Evolutionary conservation across 2,113 vertebrate species (phyloP), one percentile per base, ranked within the genome.

Genomic region (Hyla sarda): DNA sequence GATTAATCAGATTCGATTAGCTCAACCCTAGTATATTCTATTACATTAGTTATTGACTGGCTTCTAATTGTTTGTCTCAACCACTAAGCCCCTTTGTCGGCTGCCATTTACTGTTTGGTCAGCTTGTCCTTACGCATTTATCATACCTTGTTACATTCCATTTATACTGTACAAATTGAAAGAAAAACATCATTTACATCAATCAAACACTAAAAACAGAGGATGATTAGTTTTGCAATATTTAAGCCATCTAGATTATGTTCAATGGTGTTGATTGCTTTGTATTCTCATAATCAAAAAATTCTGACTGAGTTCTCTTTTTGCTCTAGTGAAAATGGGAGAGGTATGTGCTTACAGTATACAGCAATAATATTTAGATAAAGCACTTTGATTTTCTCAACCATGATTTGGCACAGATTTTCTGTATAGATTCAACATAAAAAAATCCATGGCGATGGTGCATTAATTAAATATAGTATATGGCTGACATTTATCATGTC

Each of bases 61-160:
- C 90, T 88, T 41, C 91, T 95, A 94, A 94, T 94, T 94, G 92
- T 91, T 89, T 95, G 94, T 94, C 94, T 91, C 90, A 92, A 90
- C 83, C 82, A 85, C 89, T 91, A 91, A 93, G 92, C 88, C 91
- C 54, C 75, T 90, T 88, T 90, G 89, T 89, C 23, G 82, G 81
- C 92, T 92, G 93, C 93, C 93, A 92, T 92, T 91, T 94, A 91
- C 88, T 92, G 91, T 95, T 93, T 93, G 93, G 92, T 94, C 92
- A 93, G 87, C 89, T 90, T 94, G 94, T 94, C 93, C 28, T 82
- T 89, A 92, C 86, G 72, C 90, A 92, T 95, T 95, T 94, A 92
- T 92, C 88, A 90, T 88, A 74, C 37, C 86, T 89, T 87, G 89
- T 88, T 90, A 89, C 81, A 92, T 92, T 90, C 71, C 13, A 91